Base-by-base conservation (phyloP, 2,797 vertebrate genomes). In the Esox lucius region DNA sequence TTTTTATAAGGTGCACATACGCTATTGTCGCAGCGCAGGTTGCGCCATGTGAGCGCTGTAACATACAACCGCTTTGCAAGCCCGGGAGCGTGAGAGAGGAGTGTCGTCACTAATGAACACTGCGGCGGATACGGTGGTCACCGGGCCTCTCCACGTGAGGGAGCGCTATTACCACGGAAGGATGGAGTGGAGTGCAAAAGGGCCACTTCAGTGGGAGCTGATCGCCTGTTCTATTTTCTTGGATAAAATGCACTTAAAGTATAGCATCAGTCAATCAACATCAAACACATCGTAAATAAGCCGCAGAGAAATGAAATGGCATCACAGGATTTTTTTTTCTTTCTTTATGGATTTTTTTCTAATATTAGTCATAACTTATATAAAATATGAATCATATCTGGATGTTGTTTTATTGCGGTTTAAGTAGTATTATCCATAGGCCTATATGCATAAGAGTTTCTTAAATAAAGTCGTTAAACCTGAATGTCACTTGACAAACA, bases 71-170 rank as follows among this genome's bases (percentile, higher is more conserved):
- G 73, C 24, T 75, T 76, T 22, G 78, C 76, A 33, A 71, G 76
- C 77, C 53, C 15, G 19, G 72, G 78, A 74, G 78, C 72, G 67
- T 73, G 83, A 80, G 68, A 48, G 51, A 80, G 74, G 33, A 28
- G 76, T 80, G 82, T 77, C 80, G 78, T 80, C 83, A 78, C 78
- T 42, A 26, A 68, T 51, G 22, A 71, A 28, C 64, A 69, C 73
- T 72, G 83, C 73, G 69, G 73, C 71, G 69, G 70, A 59, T 72
- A 70, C 64, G 75, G 66, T 73, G 72, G 72, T 85, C 83, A 86
- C 84, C 70, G 67, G 86, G 85, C 83, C 72, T 61, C 53, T 85
- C 78, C 86, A 88, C 86, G 86, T 86, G 86, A 83, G 71, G 69
- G 75, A 70, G 69, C 64, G 72, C 77, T 75, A 71, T 83, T 74